Base-by-base conservation (phyloP, 2,888 invertebrate species). In the Ephialtes manifestator region DNA sequence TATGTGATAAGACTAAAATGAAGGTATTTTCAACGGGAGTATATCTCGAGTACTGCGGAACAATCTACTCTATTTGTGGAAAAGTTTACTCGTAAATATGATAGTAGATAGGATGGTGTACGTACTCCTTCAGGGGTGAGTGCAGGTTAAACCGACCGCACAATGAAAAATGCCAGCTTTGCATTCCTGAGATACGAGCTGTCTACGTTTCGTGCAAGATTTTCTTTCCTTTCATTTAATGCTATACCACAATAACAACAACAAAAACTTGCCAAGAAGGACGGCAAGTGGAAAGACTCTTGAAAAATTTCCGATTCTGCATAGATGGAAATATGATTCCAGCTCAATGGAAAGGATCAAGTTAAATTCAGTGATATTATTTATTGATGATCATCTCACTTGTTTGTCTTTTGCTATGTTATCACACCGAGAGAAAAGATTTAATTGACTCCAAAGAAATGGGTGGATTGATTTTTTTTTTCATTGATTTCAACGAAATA, bases 51-150 rank as follows among this genome's bases (percentile, higher is more conserved):
- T 13, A 35, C 35, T 35, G 60, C 31, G 60, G 60, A 63, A 63
- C 35, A 35, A 63, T 63, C 35, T 63, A 63, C 35, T 63, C 60
- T 35, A 35, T 35, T 31, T 63, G 60, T 10, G 35, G 31, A 43
- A 20, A 39, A 65, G 65, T 39, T 65, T 39, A 39, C 65, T 65
- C 39, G 39, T 65, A 65, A 65, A 65, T 65, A 65, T 65, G 18
- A 65, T 39, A 39, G 39, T 39, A 65, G 65, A 65, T 65, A 65
- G 35, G 11, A 39, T n/a, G 35, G 35, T 5, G 5, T 35, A 35
- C 35, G 31, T 63, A 35, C 15, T 35, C 31, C 35, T 31, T 35
- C 35, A 63, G 60, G 35, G 31, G 31, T 35, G 60, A 63, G 35
- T n/a, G 60, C 60, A 18, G 35, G 18, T 31, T 35, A 35, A 63